A percentile compares a stretch with the other conserved stretches of the same genome.
These are phyloP conservation scores for Nycticebus coucang DNA, from an alignment of 2,113 vertebrate genomes.

Conservation along the genomic window DNA sequence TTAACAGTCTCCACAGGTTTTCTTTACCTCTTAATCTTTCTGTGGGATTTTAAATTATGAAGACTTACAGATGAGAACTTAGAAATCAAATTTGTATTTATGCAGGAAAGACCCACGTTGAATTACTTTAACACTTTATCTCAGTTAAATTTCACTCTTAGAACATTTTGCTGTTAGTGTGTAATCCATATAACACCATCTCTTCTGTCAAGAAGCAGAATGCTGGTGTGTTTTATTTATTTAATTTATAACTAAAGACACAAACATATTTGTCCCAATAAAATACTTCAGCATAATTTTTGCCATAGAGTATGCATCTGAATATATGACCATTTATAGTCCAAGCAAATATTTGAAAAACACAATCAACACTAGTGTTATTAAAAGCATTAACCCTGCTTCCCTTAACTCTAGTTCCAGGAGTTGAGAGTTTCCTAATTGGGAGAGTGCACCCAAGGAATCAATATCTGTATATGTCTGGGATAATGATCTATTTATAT, in stretches of 20 bases:
- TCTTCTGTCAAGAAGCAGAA: not conserved
- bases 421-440: not conserved
- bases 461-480: not conserved
- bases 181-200: not conserved
- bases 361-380: not conserved
- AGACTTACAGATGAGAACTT: not conserved
- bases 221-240: not conserved
- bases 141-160: not conserved
- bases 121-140: not conserved
- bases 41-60: not conserved
- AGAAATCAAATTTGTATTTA: not conserved
- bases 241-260: not conserved
- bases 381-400: not conserved
- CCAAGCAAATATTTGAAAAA: not conserved
- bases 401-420: not conserved
- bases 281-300: not conserved
- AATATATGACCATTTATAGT: not conserved
- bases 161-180: not conserved
- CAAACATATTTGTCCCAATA: not conserved
- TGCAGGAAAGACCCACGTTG: not conserved
- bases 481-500: not conserved
- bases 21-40: not conserved
- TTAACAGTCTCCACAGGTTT: not conserved
- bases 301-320: not conserved
- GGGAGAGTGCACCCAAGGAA: not conserved